A percentile compares a stretch with the other conserved stretches of the same genome.
Conservation (phyloP, 2,113 vertebrate genomes). For the Neolamprologus devosi region DNA sequence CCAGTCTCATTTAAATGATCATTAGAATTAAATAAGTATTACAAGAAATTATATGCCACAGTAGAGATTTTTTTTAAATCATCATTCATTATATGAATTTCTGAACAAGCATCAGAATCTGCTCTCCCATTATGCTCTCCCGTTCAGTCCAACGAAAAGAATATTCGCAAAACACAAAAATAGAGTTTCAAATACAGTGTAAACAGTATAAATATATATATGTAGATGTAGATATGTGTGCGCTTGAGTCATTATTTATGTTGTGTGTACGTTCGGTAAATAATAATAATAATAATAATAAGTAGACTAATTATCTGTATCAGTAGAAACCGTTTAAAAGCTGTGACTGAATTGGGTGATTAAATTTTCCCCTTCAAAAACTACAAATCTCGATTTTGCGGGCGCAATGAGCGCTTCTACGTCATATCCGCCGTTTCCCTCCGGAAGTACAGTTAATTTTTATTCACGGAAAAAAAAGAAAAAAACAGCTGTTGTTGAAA, state of each 20-base stretch:
- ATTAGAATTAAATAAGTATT: not conserved
- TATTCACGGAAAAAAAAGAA: constrained; percentile 59
- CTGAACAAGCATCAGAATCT: not conserved
- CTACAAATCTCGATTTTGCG: not conserved
- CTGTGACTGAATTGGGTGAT: not conserved
- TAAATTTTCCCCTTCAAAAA: not conserved
- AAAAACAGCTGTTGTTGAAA: constrained; percentile 72
- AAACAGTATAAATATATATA: not conserved
- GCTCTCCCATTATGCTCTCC: not conserved
- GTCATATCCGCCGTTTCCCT: constrained; percentile 56
- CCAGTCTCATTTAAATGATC: not conserved
- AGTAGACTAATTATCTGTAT: not conserved
- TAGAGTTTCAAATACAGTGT: not conserved
- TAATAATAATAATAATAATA: not conserved
- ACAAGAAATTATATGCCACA: not conserved
- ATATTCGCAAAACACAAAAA: not conserved
- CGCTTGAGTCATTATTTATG: not conserved
- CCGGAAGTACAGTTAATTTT: constrained; percentile 77
- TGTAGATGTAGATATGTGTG: not conserved
- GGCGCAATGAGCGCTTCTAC: not conserved
- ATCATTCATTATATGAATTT: not conserved
- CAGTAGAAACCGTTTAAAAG: not conserved
- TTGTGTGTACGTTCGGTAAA: not conserved
- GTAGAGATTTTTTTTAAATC: not conserved
- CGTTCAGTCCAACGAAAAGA: not conserved